Evolutionary conservation across 92 coral and sea anemone species (phyloP), one percentile per base, ranked within the genome.

Genomic region (Isaurus tuberculatus): DNA sequence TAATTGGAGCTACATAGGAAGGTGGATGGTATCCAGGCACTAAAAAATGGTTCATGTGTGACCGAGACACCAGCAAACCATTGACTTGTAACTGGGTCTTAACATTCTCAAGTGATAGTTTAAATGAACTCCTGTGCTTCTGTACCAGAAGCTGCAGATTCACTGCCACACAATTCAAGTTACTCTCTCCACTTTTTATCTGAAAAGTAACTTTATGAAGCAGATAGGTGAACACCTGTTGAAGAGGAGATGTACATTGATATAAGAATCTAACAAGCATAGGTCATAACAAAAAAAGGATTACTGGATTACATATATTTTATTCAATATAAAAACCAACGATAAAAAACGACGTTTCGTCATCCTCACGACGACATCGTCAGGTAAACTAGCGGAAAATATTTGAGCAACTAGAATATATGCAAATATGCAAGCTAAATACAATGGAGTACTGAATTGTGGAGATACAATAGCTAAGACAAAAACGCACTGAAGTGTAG

Each of bases 21-120:
- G 75, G 13, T 70, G 74, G 48, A 17, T 70, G 75, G 75, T 70
- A 70, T 30, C 75, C 75, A 70, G 75, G 75, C 42, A 70, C 75
- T 46, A 70, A 46, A 46, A 70, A 70, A 25, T 70, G 75, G 42
- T 46, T 70, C 48, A 46, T 70, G 26, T 70, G 75, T 70, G 19
- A 37, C 48, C 48, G 44, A 70, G 75, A 44, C 48, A 70, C 75
- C 42, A 70, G 75, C 19, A 70, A 20, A 19, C 75, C 75, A 70
- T 70, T 70, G 37, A 37, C 75, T 70, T 25, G 40, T 37, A 70
- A 46, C 75, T 70, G 32, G 26, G 42, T 37, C 48, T 46, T 70
- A 33, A 30, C 48, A 33, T 70, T 46, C 26, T 70, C 75, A 25
- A 37, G 22, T 20, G 75, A 30, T 15, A 23, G 32, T 70, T 37